Evolutionary conservation across 1,140 invertebrate species (phyloP), one percentile per base, ranked within the genome.

Genomic region (Elymnias hypermnestra): DNA sequence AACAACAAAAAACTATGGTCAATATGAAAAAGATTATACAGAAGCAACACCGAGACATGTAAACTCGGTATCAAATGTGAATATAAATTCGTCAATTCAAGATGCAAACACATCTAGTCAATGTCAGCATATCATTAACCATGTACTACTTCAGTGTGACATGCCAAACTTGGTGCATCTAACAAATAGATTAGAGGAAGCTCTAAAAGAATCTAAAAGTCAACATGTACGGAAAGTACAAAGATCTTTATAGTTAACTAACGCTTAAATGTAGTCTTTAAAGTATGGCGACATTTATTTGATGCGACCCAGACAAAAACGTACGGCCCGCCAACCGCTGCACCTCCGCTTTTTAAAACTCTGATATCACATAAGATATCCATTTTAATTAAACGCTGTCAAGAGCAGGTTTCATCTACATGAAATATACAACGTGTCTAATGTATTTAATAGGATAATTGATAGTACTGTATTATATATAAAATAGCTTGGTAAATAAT

Each of bases 141-240:
- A 85, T 59, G 49, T 73, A 10, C 33, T 86, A 8, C 40, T 87
- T 3, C 77, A 84, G 18, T 77, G 73, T 63, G 81, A 87, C 42
- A 54, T 87, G 33, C 77, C 82, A 10, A 86, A 86, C 57, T 63
- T 87, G 43, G 31, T 84, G 10, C 66, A 86, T 63, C 39, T 87
- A 35, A 83, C 81, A 9, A 75, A 82, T 53, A 74, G 57, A 39
- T 62, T 87, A 26, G 84, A 86, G 10, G 68, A 72, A 57, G 86
- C 86, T 10, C 51, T 86, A 13, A 77, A 82, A 39, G 84, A 87
- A 74, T 83, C 82, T 4, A 85, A 86, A 50, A 83, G 76, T 40
- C 79, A 85, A 47, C 84, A 87, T 74, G 72, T 87, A 4, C 66
- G 79, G 1, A 82, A 84, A 71, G 73, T 84, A 17, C 76, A 87